Conservation (phyloP, 2,888 invertebrate genomes). For the Malthinus flaveolus region DNA sequence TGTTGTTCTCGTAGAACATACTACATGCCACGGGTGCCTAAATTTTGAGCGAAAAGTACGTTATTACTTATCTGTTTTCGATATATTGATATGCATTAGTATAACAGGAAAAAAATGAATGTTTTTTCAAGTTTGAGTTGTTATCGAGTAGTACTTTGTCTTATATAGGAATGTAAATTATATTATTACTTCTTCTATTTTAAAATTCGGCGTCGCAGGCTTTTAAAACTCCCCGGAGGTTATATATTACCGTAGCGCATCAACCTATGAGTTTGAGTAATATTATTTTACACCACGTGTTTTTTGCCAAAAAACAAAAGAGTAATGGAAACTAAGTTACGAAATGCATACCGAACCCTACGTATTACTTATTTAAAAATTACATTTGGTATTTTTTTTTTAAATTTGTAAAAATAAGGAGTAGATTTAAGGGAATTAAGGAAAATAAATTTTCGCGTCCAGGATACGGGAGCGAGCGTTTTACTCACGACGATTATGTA, state of each 20-base stretch:
- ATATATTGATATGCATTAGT: constrained; percentile 11
- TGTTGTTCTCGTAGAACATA: too few relatives aligned
- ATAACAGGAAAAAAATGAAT: constrained; percentile 7
- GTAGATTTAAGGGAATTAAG: constrained; percentile 14
- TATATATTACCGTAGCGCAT: constrained; percentile 35
- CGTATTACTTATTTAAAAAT: too few relatives aligned
- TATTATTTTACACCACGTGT: constrained; percentile 30
- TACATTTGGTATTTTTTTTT: constrained; percentile 12
- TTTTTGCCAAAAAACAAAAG: constrained; percentile 17
- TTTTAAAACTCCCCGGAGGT: constrained; percentile 38
- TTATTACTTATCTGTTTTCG: too few relatives aligned
- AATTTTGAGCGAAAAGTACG: too few relatives aligned
- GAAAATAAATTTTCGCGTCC: constrained; percentile 24
- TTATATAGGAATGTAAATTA: constrained; percentile 39
- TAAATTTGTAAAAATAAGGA: constrained; percentile 24
- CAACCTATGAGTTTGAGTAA: constrained; percentile 32
- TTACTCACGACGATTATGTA: constrained; percentile 24
- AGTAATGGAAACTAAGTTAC: constrained; percentile 19
- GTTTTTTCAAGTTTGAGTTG: constrained; percentile 23
- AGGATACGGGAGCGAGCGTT: not conserved
- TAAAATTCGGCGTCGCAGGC: constrained; percentile 36
- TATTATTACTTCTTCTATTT: constrained; percentile 39
- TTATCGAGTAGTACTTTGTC: constrained; percentile 24
- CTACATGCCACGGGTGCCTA: too few relatives aligned
- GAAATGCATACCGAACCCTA: constrained; percentile 12